A percentile compares a stretch with the other conserved stretches of the same genome.
Evolutionary conservation across 2,113 vertebrate genomes (phyloP).

Genomic region (Acrocephalus arundinaceus): DNA sequence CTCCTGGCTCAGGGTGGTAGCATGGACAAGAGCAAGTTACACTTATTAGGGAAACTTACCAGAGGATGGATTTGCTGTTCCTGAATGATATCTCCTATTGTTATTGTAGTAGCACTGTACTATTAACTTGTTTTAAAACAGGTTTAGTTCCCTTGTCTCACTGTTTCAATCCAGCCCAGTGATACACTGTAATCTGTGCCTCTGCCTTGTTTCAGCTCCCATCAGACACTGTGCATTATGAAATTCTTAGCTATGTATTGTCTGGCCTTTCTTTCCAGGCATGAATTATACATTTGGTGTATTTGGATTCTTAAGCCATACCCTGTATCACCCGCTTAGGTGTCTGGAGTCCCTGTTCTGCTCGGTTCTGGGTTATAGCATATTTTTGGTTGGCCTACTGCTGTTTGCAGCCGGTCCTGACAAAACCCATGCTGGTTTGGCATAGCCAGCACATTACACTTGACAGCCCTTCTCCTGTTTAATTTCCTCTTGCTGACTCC

Average conservation of each 20-base stretch:
- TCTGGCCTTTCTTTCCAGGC: neutral
- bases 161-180: neutral
- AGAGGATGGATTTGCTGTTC: neutral
- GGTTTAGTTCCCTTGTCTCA: neutral
- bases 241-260: neutral
- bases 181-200: neutral
- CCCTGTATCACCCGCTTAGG: neutral
- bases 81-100: neutral
- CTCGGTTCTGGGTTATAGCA: neutral
- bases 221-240: neutral
- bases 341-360: neutral
- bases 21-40: neutral
- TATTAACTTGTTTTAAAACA: neutral
- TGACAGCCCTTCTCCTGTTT: constrained; percentile 1
- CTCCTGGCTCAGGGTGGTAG: neutral
- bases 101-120: neutral
- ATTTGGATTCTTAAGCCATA: neutral
- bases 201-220: neutral
- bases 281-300: neutral
- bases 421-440: neutral
- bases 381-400: constrained; percentile 1
- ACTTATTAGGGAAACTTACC: neutral
- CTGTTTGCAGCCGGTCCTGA: neutral
- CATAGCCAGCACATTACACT: neutral
- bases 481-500: neutral